Conservation (phyloP, 2,113 vertebrate species). For the Forbesichthys agassizii region DNA sequence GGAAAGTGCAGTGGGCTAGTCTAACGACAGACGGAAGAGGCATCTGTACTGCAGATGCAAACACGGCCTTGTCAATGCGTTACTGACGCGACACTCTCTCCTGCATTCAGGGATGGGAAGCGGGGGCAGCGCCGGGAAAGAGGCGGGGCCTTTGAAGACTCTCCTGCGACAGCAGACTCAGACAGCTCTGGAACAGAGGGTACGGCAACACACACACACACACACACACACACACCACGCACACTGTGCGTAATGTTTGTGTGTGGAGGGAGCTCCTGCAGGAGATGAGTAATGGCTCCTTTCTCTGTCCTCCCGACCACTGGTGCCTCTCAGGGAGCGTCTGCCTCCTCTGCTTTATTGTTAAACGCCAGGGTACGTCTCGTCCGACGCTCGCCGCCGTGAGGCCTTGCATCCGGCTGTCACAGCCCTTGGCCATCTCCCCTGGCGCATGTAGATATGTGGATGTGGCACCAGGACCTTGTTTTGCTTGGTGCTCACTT, state of each 20-base stretch:
- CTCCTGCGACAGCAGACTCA: conserved; percentile 96
- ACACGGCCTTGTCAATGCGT: neutral
- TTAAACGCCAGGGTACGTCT: conserved; percentile 72
- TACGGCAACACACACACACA: conserved; percentile 64
- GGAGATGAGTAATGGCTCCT: conserved; percentile 62
- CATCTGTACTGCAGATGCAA: neutral
- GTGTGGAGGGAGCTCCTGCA: conserved; percentile 27
- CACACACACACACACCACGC: conserved; percentile 2
- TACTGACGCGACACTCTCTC: conserved; percentile 38
- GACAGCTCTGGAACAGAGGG: conserved; percentile 94
- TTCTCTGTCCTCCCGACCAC: conserved; percentile 65
- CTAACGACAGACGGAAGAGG: neutral
- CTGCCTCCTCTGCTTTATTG: conserved; percentile 73
- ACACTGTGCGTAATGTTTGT: conserved; percentile 6
- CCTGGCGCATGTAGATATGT: conserved; percentile 27
- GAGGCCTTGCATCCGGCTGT: conserved; percentile 9
- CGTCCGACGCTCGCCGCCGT: conserved; percentile 27
- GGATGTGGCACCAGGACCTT: too few species aligned
- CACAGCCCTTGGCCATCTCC: neutral
- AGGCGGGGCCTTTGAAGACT: conserved; percentile 92
- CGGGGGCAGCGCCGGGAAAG: conserved; percentile 94
- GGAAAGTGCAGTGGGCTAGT: conserved; percentile 2
- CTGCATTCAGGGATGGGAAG: conserved; percentile 93
- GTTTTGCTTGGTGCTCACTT: too few species aligned
- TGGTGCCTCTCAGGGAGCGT: conserved; percentile 73